Conservation (phyloP, 2,797 vertebrate species). For the Molossus molossus region DNA sequence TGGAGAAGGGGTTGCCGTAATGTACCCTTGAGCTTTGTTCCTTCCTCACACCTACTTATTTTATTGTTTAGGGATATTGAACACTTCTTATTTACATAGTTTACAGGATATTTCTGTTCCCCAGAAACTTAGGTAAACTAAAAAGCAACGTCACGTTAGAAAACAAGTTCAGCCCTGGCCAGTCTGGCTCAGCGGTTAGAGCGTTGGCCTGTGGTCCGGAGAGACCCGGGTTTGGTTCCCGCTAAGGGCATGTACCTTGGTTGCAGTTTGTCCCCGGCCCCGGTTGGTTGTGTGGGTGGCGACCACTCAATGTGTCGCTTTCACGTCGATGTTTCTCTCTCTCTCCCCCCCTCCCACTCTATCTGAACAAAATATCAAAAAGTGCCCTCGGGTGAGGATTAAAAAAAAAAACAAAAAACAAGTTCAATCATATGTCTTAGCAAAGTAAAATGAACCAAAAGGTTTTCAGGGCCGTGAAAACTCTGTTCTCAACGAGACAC, state of each 20-base stretch:
- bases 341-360: too few relatives aligned
- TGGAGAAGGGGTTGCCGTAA: constrained; percentile 1
- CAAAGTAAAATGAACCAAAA: constrained; percentile 16
- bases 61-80: background rate
- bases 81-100: background rate
- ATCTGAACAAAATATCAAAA: too few relatives aligned
- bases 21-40: background rate
- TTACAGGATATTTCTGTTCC: constrained; percentile 24
- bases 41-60: background rate
- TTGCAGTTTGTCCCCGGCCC: too few relatives aligned
- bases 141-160: background rate
- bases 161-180: constrained; percentile 14
- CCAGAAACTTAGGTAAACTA: background rate
- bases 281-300: too few relatives aligned
- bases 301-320: too few relatives aligned
- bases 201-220: too few relatives aligned
- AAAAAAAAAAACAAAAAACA: background rate
- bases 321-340: too few relatives aligned
- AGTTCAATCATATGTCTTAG: background rate
- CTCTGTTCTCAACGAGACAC: background rate
- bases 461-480: background rate
- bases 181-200: too few relatives aligned
- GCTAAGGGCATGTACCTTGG: too few relatives aligned
- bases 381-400: too few relatives aligned
- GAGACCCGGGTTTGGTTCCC: too few relatives aligned